phyloP scores from a whole-genome alignment of 2,113 vertebrate genomes.

The Poeciliopsis occidentalis region DNA sequence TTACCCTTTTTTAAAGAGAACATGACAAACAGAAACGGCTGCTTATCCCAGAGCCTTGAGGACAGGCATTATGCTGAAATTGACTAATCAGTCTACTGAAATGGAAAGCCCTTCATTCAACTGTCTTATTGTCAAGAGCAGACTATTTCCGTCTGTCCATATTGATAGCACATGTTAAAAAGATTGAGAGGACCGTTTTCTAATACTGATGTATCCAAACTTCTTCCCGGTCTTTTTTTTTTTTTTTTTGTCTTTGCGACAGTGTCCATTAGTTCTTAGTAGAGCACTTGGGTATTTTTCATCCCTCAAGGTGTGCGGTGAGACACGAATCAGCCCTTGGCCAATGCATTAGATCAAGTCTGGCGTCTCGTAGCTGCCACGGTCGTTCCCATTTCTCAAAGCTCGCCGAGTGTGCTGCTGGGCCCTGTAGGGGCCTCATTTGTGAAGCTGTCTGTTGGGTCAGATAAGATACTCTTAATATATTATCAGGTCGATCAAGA shows the following conservation, averaged over 20 bases:
- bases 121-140: conserved; percentile 57
- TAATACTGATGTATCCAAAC: conserved; percentile 55
- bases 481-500: conserved; percentile 77
- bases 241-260: conserved; percentile 65
- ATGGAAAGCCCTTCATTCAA: conserved; percentile 69
- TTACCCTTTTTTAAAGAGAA: conserved; percentile 62
- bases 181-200: conserved; percentile 56
- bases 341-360: conserved; percentile 79
- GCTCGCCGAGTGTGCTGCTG: conserved; percentile 63
- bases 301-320: conserved; percentile 78
- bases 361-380: conserved; percentile 70
- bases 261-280: conserved; percentile 80
- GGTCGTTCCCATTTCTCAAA: conserved; percentile 82
- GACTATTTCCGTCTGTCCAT: conserved; percentile 55
- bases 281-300: conserved; percentile 73
- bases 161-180: conserved; percentile 57
- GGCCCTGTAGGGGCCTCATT: conserved; percentile 74
- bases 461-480: conserved; percentile 78
- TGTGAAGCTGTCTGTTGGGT: conserved; percentile 80
- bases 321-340: conserved; percentile 77
- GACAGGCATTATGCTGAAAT: conserved; percentile 64
- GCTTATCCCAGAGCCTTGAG: conserved; percentile 72
- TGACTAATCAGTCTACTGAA: conserved; percentile 69
- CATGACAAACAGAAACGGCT: conserved; percentile 63
- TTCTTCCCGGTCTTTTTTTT: conserved; percentile 47